Evolutionary conservation across 2,888 invertebrate genomes (phyloP), one percentile per base, ranked within the genome.

Genomic region (Craniophora ligustri): DNA sequence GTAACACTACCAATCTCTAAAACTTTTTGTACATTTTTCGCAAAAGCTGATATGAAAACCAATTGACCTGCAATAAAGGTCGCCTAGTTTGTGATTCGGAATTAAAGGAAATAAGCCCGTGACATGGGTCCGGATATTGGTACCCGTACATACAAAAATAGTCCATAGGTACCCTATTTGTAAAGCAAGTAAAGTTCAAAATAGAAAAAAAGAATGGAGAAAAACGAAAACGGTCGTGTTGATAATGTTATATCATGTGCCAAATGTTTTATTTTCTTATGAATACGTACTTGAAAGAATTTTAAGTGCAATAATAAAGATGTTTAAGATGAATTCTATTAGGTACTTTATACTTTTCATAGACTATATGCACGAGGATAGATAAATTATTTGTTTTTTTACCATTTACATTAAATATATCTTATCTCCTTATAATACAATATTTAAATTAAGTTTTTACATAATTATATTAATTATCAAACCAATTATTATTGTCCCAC

Each of bases 101-200:
- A 65, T 72, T 60, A 67, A 51, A 67, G 69, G 69, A 69, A 69
- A 74, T 69, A 59, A 73, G 46, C 15, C 31, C 51, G 34, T 72
- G 67, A 67, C 69, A 63, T 13, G 61, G 61, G 62, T 61, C 48
- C 71, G 71, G 64, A 71, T 71, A 67, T 68, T 70, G 41, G 50
- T 55, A 36, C 40, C 14, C 30, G 39, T 44, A 53, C 36, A 49
- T 41, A 53, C 39, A 49, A 49, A 61, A 53, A 58, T 58, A 61
- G 56, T 63, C 30, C 28, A 31, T 26, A n/a, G n/a, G 26, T 49
- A 55, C 23, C 26, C 7, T 32, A 32, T 50, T 59, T 57, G 34
- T 35, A 39, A 60, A 54, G 23, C n/a, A 1, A n/a, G n/a, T 26
- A 26, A 40, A 51, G 36, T 11, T 32, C 18, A 48, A 50, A 55